Evolutionary conservation across 2,113 vertebrate species (phyloP).

Genomic region (Acanthisitta chloris): DNA sequence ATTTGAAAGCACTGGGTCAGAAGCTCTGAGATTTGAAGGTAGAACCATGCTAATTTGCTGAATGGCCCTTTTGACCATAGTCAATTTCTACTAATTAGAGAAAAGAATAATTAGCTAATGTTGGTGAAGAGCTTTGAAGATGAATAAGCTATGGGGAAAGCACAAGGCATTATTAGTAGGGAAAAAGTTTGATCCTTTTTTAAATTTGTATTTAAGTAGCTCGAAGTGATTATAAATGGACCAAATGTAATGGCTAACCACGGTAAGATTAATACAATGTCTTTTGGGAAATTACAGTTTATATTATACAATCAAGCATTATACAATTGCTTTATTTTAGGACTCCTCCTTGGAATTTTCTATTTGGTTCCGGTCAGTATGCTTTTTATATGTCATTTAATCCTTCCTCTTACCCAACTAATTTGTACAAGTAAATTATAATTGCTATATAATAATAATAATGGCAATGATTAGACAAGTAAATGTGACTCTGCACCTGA

Average conservation of each 20-base stretch:
- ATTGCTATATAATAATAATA: constrained; percentile 10
- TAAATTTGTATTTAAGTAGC: constrained; percentile 54
- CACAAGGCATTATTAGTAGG: not conserved
- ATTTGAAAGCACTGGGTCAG: constrained; percentile 60
- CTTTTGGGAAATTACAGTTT: constrained; percentile 44
- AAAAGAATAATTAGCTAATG: constrained; percentile 68
- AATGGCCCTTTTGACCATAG: constrained; percentile 68
- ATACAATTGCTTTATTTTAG: not conserved
- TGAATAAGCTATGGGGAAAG: constrained; percentile 35
- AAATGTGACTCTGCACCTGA: not conserved
- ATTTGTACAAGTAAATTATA: constrained; percentile 54
- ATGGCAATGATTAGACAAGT: not conserved
- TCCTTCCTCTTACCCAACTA: constrained; percentile 39
- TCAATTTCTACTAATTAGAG: constrained; percentile 71
- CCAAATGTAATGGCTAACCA: constrained; percentile 17
- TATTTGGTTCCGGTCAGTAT: constrained; percentile 31
- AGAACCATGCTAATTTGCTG: constrained; percentile 60
- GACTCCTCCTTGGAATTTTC: constrained; percentile 42
- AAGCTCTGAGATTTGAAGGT: constrained; percentile 70
- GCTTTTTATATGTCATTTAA: constrained; percentile 34
- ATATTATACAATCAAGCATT: constrained; percentile 24
- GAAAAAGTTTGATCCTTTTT: constrained; percentile 41
- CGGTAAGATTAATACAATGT: constrained; percentile 1
- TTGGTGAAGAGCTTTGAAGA: constrained; percentile 54
- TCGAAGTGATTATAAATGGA: constrained; percentile 45